Evolutionary conservation across 2,113 vertebrate genomes (phyloP), one percentile per base, ranked within the genome.

Genomic region (Rhipidura dahli): DNA sequence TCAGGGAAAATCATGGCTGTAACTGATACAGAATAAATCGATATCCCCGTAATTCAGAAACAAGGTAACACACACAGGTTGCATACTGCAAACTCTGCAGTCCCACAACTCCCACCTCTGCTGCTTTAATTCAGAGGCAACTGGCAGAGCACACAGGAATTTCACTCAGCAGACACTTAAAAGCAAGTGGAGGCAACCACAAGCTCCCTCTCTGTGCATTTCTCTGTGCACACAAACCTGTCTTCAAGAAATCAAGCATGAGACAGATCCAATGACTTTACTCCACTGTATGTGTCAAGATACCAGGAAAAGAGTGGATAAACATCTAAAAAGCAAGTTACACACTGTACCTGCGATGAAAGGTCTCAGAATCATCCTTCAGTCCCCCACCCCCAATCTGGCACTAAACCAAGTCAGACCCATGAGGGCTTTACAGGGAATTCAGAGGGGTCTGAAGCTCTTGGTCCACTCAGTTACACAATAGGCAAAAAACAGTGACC

Each of bases 341-440:
- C 4, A 6, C 4, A 19, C 26, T 6, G 0, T 7, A 26, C 6
- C 19, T 60, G 40, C 47, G 73, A 18, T 20, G 24, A 61, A 61
- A 35, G 13, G n/a, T 70, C 66, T 89, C 42, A 40, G 40, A 77
- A 56, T 26, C 63, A 79, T 31, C 30, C 50, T 63, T 37, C 23
- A 33, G 37, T 39, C 59, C 22, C 10, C 11, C n/a, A 53, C 2
- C 8, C 12, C 20, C 59, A 57, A 1, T 53, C 0, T 21, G 28
- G 57, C 42, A n/a, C 54, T 21, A 27, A 80, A 65, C 10, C 70
- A 65, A 31, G 13, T 13, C 60, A 79, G 63, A 18, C 5, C 69
- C 4, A 0, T 1, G 16, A 70, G 56, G 33, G 26, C 26, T 30
- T 20, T 24, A 6, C 1, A 0, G 9, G 47, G 49, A 90, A 64